Evolutionary conservation across 2,797 vertebrate species (phyloP), one percentile per base, ranked within the genome.

Genomic region (Etheostoma perlongum): DNA sequence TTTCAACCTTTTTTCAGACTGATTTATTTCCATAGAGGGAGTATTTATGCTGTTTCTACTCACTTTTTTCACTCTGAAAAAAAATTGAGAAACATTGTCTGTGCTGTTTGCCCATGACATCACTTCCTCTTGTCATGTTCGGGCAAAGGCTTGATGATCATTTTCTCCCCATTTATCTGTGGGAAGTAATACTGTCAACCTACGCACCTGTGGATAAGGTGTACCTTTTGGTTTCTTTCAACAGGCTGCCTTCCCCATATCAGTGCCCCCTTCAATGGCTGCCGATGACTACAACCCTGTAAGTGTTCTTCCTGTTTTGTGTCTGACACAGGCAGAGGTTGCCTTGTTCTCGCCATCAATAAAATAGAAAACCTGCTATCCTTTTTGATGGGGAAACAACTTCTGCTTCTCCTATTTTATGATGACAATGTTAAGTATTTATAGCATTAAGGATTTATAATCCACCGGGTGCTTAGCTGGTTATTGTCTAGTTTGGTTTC

Each of bases 201-300:
- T 36, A 36, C 30, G 6, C 15, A 33, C 47, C 54, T 67, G 46
- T 67, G 36, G 16, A 36, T 84, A 18, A 76, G 2, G 21, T 71
- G 21, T 53, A 18, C 66, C 14, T n/a, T 74, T 67, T 75, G 42
- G 30, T 81, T 79, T 88, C 23, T 74, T 66, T 69, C 7, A 48
- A 64, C 89, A 99, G 97, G 88, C 95, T 86, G 94, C 94, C 9
- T 94, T 93, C 44, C 94, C 93, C 69, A 76, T 91, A 82, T 95
- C 95, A 27, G 93, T 96, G 76, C 88, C 85, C 15, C 82, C 92
- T 46, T 91, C 92, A 21, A 96, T 97, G 96, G 96, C 96, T 89
- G 91, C 95, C 5, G 97, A 97, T 87, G 95, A 95, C 80, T 97
- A 94, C 67, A 80, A 93, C 87, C 93, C 95, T 0, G 98, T 99